Evolutionary conservation across 1,140 invertebrate genomes (phyloP).

Genomic region (Drosophila biarmipes): DNA sequence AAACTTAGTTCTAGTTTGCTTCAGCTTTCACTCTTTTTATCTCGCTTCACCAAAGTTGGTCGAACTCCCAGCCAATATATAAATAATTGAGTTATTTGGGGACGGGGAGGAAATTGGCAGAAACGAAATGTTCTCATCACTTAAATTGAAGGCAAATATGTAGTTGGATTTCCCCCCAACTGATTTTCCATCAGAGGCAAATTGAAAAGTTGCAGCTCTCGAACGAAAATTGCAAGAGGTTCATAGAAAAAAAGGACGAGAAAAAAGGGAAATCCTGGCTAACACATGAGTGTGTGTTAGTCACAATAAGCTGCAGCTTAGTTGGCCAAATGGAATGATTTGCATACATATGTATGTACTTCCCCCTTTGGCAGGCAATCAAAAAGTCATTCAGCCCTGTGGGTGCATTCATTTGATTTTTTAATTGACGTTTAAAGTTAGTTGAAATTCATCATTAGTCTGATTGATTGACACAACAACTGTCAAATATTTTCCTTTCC

Average conservation of each 20-base stretch:
- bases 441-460: conserved; percentile 63
- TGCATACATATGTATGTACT: not conserved
- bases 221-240: conserved; percentile 58
- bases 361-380: conserved; percentile 9
- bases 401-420: conserved; percentile 25
- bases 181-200: conserved; percentile 51
- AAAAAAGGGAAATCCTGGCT: conserved; percentile 27
- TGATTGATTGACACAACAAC: conserved; percentile 50
- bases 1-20: conserved; percentile 22
- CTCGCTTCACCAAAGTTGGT: conserved; percentile 9
- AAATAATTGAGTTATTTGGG: conserved; percentile 55
- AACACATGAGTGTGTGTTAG: conserved; percentile 34
- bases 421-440: conserved; percentile 49
- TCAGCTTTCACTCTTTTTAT: not conserved
- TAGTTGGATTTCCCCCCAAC: conserved; percentile 20
- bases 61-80: conserved; percentile 45
- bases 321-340: conserved; percentile 27
- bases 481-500: conserved; percentile 14
- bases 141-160: conserved; percentile 62
- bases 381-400: conserved; percentile 20
- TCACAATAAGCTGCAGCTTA: conserved; percentile 47
- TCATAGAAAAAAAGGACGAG: conserved; percentile 8
- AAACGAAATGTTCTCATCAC: conserved; percentile 38
- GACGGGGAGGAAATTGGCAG: conserved; percentile 23
- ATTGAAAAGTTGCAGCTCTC: conserved; percentile 67